Conservation (phyloP, 2,888 invertebrate genomes). For the Proisotoma minuta region DNA sequence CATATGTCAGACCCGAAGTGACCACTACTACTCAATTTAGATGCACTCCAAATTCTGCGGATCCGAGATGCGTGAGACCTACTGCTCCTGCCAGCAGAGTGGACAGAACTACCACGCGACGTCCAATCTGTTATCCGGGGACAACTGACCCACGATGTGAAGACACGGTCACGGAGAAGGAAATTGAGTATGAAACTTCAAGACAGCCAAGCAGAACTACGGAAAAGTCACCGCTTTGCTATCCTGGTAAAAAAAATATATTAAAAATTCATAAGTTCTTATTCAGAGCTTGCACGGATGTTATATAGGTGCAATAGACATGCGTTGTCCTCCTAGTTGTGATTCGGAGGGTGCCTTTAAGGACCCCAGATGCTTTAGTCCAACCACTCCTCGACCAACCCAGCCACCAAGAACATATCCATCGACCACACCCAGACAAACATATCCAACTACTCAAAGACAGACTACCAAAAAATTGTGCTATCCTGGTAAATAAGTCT, state of each 20-base stretch:
- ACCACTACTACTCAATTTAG: slow-evolving; percentile 15
- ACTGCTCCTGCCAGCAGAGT: not conserved
- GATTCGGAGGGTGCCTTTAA: slow-evolving; percentile 13
- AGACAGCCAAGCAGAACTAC: no score
- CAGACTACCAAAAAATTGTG: slow-evolving; percentile 1
- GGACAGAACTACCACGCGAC: slow-evolving; percentile 24
- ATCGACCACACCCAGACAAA: slow-evolving; percentile 8
- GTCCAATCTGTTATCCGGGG: slow-evolving; percentile 20
- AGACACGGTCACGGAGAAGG: no score
- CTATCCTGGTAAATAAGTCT: slow-evolving; percentile 5
- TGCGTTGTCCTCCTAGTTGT: slow-evolving; percentile 25
- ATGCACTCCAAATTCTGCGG: slow-evolving; percentile 21
- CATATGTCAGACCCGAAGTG: not conserved
- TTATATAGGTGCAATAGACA: not conserved
- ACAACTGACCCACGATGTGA: not conserved
- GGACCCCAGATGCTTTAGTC: slow-evolving; percentile 1
- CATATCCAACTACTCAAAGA: not conserved
- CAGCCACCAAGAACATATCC: slow-evolving; percentile 1
- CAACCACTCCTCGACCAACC: slow-evolving; percentile 9
- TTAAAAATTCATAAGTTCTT: not conserved
- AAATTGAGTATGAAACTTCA: no score
- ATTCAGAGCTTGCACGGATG: not conserved
- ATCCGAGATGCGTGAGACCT: slow-evolving; percentile 22
- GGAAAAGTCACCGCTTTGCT: slow-evolving; percentile 48
- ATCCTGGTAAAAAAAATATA: slow-evolving; percentile 34